Conservation (phyloP, 1,140 invertebrate genomes). For the Trichonephila clavipes region DNA sequence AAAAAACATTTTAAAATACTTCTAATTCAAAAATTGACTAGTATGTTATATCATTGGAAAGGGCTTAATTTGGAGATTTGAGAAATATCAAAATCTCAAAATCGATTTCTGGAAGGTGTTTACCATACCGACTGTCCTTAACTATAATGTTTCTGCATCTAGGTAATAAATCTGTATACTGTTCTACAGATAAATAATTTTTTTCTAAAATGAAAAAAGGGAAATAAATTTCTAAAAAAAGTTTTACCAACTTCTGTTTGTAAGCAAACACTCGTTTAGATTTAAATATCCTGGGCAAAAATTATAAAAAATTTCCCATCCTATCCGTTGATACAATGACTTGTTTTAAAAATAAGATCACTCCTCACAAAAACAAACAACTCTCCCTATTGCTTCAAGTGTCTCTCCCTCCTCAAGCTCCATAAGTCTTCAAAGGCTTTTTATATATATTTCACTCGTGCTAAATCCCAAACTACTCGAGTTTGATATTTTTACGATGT, state of each 20-base stretch:
- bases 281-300: background rate
- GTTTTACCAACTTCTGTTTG: background rate
- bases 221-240: background rate
- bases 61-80: too few species aligned
- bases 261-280: background rate
- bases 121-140: too few species aligned
- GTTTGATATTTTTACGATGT: slow-evolving; percentile 14
- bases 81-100: too few species aligned
- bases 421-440: slow-evolving; percentile 19
- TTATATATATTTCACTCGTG: background rate
- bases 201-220: too few species aligned
- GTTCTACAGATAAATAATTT: too few species aligned
- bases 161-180: background rate
- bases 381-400: background rate
- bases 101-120: too few species aligned
- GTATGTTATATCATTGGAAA: too few species aligned
- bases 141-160: background rate
- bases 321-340: background rate
- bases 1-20: too few species aligned
- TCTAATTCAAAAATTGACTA: too few species aligned
- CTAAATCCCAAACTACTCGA: background rate
- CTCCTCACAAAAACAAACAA: slow-evolving; percentile 1
- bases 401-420: background rate
- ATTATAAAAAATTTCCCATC: background rate
- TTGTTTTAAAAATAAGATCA: slow-evolving; percentile 1